These are phyloP conservation scores for Andrena praecox DNA, from an alignment of 2,888 invertebrate species.

Conservation along the genomic window DNA sequence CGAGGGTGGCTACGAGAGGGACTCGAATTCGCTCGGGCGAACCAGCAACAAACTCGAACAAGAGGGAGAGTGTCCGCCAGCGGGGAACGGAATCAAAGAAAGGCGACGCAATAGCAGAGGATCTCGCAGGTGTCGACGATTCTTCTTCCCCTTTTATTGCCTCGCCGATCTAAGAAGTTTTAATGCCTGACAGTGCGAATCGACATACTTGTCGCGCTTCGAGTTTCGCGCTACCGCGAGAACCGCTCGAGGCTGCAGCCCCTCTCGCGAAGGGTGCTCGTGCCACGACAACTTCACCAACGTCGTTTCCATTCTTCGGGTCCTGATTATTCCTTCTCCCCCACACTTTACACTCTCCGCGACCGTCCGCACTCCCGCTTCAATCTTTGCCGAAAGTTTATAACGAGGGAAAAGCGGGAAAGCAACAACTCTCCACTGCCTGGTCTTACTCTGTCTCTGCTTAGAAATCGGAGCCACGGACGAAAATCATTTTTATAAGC, in stretches of 20 bases:
- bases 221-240: not conserved
- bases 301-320: conserved; percentile 11
- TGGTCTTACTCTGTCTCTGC: not conserved
- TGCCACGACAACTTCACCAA: conserved; percentile 26
- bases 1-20: not conserved
- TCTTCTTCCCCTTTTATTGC: conserved; percentile 72
- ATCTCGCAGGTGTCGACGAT: conserved; percentile 74
- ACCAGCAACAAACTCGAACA: not conserved
- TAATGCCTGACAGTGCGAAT: conserved; percentile 76
- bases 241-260: conserved; percentile 2
- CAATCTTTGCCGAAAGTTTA: conserved; percentile 2
- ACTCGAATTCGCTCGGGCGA: conserved; percentile 4
- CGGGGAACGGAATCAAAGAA: conserved; percentile 38
- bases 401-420: conserved; percentile 24
- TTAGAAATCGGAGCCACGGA: too few species aligned
- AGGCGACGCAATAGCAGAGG: conserved; percentile 68
- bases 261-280: conserved; percentile 9
- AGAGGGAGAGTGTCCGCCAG: conserved; percentile 11
- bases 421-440: not conserved
- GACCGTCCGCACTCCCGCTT: too few species aligned
- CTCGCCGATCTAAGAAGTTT: conserved; percentile 79
- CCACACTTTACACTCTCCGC: not conserved
- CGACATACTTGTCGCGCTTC: not conserved
- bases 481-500: not conserved
- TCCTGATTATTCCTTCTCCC: not conserved